Evolutionary conservation across 2,888 invertebrate genomes (phyloP).

Genomic region (Cactoblastis cactorum): DNA sequence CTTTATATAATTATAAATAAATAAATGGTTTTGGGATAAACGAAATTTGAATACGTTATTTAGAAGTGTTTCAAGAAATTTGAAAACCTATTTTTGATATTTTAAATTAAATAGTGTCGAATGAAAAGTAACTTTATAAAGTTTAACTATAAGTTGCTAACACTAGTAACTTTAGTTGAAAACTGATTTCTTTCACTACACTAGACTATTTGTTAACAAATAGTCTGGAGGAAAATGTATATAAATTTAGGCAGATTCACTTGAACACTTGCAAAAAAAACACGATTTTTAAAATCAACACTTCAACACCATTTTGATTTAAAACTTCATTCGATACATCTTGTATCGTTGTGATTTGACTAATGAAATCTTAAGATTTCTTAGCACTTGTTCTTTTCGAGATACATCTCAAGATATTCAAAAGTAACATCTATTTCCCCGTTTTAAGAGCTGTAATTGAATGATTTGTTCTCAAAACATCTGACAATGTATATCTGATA

Average conservation of each 20-base stretch:
- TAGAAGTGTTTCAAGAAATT: no score
- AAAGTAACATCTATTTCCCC: not conserved
- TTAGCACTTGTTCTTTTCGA: not conserved
- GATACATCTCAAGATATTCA: not conserved
- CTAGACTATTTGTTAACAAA: slow-evolving; percentile 2
- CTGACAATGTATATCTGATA: slow-evolving; percentile 2
- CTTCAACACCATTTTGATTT: not conserved
- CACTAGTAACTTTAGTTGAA: not conserved
- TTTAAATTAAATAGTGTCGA: no score
- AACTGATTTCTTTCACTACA: not conserved
- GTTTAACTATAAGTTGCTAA: slow-evolving; percentile 3
- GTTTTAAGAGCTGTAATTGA: not conserved
- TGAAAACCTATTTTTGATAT: no score
- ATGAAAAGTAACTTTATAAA: no score
- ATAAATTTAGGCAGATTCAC: not conserved
- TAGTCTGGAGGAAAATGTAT: slow-evolving; percentile 1
- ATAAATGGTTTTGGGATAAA: not conserved
- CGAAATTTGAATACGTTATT: not conserved
- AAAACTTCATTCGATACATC: not conserved
- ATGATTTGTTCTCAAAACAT: not conserved
- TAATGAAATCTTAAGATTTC: not conserved
- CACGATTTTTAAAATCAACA: not conserved
- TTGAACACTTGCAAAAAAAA: not conserved
- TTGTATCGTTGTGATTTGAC: not conserved
- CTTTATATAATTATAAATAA: no score